Percentiles rank a stretch among this genome's conserved stretches.
These are phyloP conservation scores for Conus ventricosus DNA, from an alignment of 1,140 invertebrate genomes.

Conservation along the genomic window DNA sequence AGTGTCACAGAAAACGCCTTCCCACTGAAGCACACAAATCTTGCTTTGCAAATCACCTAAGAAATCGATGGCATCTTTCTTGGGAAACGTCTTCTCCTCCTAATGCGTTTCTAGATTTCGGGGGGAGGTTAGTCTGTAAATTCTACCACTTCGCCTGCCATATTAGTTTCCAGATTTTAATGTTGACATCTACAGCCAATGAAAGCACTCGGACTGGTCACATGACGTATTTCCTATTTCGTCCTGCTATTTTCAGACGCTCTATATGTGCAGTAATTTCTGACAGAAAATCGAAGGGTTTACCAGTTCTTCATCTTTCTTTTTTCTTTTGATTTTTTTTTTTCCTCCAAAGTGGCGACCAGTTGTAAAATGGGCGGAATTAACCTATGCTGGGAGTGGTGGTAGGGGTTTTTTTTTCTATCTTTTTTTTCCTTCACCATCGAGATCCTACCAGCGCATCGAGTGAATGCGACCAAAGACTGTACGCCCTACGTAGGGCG, in stretches of 20 bases:
- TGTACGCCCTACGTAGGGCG: no score
- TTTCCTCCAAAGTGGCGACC: neutral
- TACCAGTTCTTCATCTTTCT: neutral
- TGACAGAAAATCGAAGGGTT: conserved; percentile 4
- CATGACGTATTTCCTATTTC: conserved; percentile 27
- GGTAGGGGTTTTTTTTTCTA: neutral
- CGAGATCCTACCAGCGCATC: no score
- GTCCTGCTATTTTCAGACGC: conserved; percentile 8
- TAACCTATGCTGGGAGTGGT: no score
- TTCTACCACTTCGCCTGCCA: conserved; percentile 29
- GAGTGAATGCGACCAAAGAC: no score
- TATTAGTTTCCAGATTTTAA: conserved; percentile 39
- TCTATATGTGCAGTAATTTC: conserved; percentile 10
- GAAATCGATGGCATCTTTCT: conserved; percentile 25
- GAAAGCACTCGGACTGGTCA: conserved; percentile 18
- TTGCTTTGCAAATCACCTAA: conserved; percentile 9
- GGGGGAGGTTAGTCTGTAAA: neutral
- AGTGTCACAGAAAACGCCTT: neutral
- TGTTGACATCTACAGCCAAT: conserved; percentile 39
- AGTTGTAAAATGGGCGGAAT: neutral
- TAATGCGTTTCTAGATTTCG: neutral
- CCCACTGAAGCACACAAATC: neutral
- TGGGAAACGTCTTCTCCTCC: neutral
- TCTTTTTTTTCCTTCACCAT: neutral
- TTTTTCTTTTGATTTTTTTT: neutral